phyloP scores from a whole-genome alignment of 2,113 vertebrate species.

The Carassius auratus region DNA sequence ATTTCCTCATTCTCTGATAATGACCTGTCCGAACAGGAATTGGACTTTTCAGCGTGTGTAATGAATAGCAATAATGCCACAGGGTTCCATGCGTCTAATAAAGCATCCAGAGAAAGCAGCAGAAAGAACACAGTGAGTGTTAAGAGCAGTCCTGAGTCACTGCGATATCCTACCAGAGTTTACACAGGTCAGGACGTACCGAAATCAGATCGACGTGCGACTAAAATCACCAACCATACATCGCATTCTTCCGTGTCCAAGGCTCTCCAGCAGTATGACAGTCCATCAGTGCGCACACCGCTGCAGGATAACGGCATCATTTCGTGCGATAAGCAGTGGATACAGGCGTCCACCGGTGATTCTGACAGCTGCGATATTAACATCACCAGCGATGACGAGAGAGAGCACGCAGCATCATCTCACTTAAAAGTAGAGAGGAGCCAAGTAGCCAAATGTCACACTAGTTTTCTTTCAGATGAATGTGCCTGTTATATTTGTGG shows the following conservation, averaged over 20 bases:
- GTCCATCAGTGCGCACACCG: slow-evolving; percentile 68
- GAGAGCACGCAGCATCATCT: slow-evolving; percentile 48
- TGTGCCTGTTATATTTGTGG: slow-evolving; percentile 89
- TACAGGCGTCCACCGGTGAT: slow-evolving; percentile 55
- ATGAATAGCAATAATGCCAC: slow-evolving; percentile 68
- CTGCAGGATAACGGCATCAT: slow-evolving; percentile 74
- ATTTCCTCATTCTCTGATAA: slow-evolving; percentile 88
- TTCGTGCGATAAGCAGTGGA: slow-evolving; percentile 74
- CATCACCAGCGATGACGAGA: slow-evolving; percentile 83
- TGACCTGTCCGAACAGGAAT: slow-evolving; percentile 76
- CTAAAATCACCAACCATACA: slow-evolving; percentile 69
- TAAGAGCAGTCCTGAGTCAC: slow-evolving; percentile 74
- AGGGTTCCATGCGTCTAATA: slow-evolving; percentile 52
- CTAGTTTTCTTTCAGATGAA: slow-evolving; percentile 54
- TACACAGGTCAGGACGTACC: slow-evolving; percentile 67
- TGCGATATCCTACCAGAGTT: slow-evolving; percentile 67
- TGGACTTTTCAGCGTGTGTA: slow-evolving; percentile 56
- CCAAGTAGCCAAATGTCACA: neutral
- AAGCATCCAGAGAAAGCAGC: slow-evolving; percentile 60
- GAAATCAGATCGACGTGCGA: slow-evolving; percentile 67
- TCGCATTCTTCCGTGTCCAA: slow-evolving; percentile 67
- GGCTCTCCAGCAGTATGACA: slow-evolving; percentile 68
- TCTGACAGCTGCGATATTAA: slow-evolving; percentile 84
- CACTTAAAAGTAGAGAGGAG: slow-evolving; percentile 33
- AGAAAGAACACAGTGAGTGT: slow-evolving; percentile 69